Base-by-base conservation (phyloP, 2,888 invertebrate genomes). In the Aproaerema taeniolella region DNA sequence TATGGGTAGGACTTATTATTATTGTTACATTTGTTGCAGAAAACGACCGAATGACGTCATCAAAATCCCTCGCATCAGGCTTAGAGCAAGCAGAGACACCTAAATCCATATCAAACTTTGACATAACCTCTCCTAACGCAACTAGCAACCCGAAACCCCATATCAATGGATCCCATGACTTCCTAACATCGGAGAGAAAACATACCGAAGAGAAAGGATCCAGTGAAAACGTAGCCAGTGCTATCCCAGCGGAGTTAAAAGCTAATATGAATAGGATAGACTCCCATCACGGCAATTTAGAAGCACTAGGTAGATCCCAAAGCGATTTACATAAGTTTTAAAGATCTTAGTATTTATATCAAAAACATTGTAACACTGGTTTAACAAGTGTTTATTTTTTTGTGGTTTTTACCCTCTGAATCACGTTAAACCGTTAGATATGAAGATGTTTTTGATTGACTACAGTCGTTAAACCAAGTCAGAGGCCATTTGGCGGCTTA, bases 211-310 rank as follows among this genome's bases (percentile, higher is more conserved):
- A n/a, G n/a, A n/a, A n/a, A n/a, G 57, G 46, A 1, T 65, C 67
- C n/a, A n/a, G n/a, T n/a, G n/a, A n/a, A n/a, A n/a, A n/a, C n/a
- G n/a, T n/a, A n/a, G n/a, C 2, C 16, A 5, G 6, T 5, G 6
- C 13, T 3, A 2, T 7, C 2, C 5, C 15, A 9, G 77, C 81
- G 2, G 83, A 83, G 3, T 58, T 76, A 1, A 87, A 87, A 49
- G 87, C 87, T 1, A 87, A 87, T 39, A 87, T 87, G 52, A 87
- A 87, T 37, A 68, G 87, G 39, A 85, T 87, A 42, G 86, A 87
- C 36, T 87, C 87, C 0, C 87, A 87, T 46, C 87, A 87, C 40
- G 64, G 68, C 41, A 83, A 73, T 49, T 47, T 87, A 11, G 85
- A 86, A 15, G 44, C 66, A 0, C 46, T 87, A 8, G 79, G 58